A percentile compares a stretch with the other conserved stretches of the same genome.
These are phyloP conservation scores for Rhynchotus rufescens DNA, from an alignment of 2,797 vertebrate species.

Conservation along the genomic window DNA sequence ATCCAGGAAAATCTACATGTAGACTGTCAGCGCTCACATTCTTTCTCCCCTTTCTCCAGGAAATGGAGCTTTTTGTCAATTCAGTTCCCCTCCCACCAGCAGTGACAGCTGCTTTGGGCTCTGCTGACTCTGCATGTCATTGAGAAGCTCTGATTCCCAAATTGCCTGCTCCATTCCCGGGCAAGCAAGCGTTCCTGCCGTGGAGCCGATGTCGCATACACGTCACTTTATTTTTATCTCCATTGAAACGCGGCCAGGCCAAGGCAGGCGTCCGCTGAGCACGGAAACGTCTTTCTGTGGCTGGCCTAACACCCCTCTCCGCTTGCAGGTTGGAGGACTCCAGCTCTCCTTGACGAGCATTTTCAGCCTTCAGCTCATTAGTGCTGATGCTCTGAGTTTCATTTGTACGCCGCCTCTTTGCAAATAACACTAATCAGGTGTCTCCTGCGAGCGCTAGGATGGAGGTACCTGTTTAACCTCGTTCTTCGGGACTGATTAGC, in stretches of 20 bases:
- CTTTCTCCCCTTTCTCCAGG: background rate
- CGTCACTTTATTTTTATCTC: conserved; percentile 37
- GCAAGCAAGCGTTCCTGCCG: background rate
- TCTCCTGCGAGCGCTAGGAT: background rate
- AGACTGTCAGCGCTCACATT: background rate
- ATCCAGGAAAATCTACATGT: background rate
- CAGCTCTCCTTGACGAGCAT: background rate
- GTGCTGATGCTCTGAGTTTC: conserved; percentile 8
- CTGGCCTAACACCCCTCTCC: background rate
- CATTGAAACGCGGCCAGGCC: conserved; percentile 27
- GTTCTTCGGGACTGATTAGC: background rate
- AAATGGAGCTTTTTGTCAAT: background rate
- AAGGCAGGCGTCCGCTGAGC: background rate
- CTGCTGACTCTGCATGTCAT: conserved; percentile 3
- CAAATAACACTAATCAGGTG: background rate
- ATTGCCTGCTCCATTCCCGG: background rate
- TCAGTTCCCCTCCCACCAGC: background rate
- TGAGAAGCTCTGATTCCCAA: conserved; percentile 38
- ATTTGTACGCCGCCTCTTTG: background rate
- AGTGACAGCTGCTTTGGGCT: background rate
- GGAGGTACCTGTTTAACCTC: background rate
- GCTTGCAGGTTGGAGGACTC: background rate
- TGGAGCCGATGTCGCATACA: background rate
- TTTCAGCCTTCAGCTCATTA: background rate
- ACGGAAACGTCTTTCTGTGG: conserved; percentile 37